Base-by-base conservation (phyloP, 2,888 invertebrate species). In the Thecocarcelia acutangulata region DNA sequence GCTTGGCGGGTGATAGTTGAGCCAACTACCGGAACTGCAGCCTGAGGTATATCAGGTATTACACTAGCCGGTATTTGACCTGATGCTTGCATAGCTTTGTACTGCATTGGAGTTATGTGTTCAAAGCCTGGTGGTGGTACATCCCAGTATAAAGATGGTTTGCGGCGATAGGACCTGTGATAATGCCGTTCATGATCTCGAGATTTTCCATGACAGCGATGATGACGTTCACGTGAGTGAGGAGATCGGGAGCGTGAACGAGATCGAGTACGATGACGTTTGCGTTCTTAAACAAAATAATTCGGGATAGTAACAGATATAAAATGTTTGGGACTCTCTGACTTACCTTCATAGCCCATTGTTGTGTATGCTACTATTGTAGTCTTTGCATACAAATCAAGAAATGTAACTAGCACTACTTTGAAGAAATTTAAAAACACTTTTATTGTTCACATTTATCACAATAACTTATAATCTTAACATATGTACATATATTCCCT, bases 71-170 rank as follows among this genome's bases (percentile, higher is more conserved):
- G 98, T 87, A 98, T 98, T 91, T 98, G 98, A 12, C 98, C 98
- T 33, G 97, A 96, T 46, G 97, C 97, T 91, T 95, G 94, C 95
- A 95, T 94, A 77, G 95, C 95, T 89, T 95, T 95, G 87, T 95
- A 95, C 92, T 99, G 98, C 86, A 97, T 92, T 11, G 98, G 98
- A 12, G 97, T 97, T 86, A 99, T 97, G 90, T 98, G 98, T 91
- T 99, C 99, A 90, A 98, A 99, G 12, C 99, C 99, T 24, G 97
- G 96, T 70, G 99, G 98, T 9, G 99, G 98, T 6, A 98, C 96
- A 93, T 99, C 99, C 99, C 99, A 99, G 90, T 98, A 99, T 42
- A 97, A 91, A 12, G 97, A 97, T 46, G 96, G 95, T 91, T 97
- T 97, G 87, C 97, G 94, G 84, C 97, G 93, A 79, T 96, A 54